Evolutionary conservation across 2,797 vertebrate genomes (phyloP).

Genomic region (Parotocinclus haroldoi): DNA sequence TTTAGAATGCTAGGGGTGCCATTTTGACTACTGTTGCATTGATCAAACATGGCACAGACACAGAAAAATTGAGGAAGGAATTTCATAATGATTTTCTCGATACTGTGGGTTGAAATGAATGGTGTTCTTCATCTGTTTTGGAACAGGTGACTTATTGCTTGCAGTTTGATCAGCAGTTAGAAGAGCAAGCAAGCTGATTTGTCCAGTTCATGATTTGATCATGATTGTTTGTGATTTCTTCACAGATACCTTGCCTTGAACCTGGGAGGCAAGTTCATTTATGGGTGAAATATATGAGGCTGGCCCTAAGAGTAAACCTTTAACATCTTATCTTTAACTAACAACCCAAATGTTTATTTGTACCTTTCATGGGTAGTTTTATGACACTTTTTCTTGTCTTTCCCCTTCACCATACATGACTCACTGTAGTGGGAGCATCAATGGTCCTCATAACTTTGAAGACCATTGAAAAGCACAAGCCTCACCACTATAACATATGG

Average conservation of each 20-base stretch:
- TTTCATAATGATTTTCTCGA: conserved; percentile 8
- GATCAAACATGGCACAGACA: conserved; percentile 31
- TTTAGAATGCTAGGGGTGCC: conserved; percentile 39
- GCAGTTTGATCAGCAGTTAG: conserved; percentile 11
- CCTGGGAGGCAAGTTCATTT: conserved; percentile 62
- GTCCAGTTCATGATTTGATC: conserved; percentile 62
- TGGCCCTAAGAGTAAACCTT: too few species aligned
- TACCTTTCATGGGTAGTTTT: too few species aligned
- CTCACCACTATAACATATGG: neutral
- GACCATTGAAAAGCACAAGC: conserved; percentile 9
- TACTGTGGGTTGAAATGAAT: conserved; percentile 9
- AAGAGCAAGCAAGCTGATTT: conserved; percentile 50
- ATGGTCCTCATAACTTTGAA: too few species aligned
- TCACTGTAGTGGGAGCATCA: too few species aligned
- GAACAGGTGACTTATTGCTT: neutral
- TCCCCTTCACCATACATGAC: too few species aligned
- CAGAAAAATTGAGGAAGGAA: conserved; percentile 12
- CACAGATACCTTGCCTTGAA: conserved; percentile 62
- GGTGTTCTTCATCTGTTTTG: conserved; percentile 12
- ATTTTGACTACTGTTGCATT: conserved; percentile 32
- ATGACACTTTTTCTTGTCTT: too few species aligned
- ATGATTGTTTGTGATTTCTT: conserved; percentile 55
- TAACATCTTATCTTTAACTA: too few species aligned
- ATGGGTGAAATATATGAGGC: conserved; percentile 67
- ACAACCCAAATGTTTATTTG: too few species aligned